A percentile compares a stretch with the other conserved stretches of the same genome.
phyloP scores from a whole-genome alignment of 2,113 vertebrate genomes.

The Spermophilus dauricus region DNA sequence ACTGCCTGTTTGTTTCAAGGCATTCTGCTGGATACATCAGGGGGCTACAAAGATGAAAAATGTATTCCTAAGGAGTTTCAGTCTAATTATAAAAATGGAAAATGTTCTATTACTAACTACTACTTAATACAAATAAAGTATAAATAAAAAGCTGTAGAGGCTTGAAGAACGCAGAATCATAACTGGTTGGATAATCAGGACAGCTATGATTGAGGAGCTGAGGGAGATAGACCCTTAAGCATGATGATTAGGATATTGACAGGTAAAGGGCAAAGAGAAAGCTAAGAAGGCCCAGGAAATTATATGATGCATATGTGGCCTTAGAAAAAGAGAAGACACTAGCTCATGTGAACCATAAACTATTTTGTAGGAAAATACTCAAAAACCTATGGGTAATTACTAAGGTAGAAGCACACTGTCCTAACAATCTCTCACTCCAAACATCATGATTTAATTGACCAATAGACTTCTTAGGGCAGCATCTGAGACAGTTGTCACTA shows the following conservation, averaged over 20 bases:
- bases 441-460: not conserved
- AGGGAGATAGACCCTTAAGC: not conserved
- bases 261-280: not conserved
- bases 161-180: not conserved
- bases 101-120: conserved; percentile 30
- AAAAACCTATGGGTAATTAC: not conserved
- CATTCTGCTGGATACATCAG: not conserved
- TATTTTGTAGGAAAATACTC: not conserved
- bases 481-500: not conserved
- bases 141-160: conserved; percentile 11
- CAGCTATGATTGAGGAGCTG: not conserved
- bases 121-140: conserved; percentile 41
- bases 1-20: conserved; percentile 32
- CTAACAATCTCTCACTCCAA: not conserved
- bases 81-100: conserved; percentile 42
- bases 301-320: not conserved
- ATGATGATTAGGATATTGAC: not conserved
- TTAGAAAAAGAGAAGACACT: conserved; percentile 18
- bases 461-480: not conserved
- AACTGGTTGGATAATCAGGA: not conserved
- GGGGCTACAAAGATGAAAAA: conserved; percentile 39
- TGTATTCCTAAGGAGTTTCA: not conserved
- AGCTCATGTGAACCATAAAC: not conserved
- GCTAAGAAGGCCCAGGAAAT: not conserved
- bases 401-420: not conserved